Evolutionary conservation across 2,797 vertebrate genomes (phyloP).

Genomic region (Phrynocephalus vlangalii): DNA sequence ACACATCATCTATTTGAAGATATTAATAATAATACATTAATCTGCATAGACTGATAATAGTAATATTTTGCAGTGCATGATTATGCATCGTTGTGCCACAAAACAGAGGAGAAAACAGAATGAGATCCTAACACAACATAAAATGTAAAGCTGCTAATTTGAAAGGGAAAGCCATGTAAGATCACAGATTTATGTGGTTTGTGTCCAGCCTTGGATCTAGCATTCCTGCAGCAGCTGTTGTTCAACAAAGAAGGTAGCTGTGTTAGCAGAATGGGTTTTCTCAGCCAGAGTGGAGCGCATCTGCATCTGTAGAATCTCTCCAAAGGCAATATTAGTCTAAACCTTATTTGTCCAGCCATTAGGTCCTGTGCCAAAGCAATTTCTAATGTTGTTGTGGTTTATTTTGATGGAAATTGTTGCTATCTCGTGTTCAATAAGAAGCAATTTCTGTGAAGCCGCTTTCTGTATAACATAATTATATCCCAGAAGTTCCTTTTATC

Average conservation of each 20-base stretch:
- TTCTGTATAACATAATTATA: slow-evolving; percentile 43
- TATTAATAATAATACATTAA: background rate
- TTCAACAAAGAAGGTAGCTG: background rate
- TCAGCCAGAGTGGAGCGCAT: slow-evolving; percentile 9
- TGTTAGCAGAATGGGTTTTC: slow-evolving; percentile 16
- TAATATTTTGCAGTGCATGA: too few species aligned
- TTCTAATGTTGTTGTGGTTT: slow-evolving; percentile 47
- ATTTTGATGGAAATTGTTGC: slow-evolving; percentile 55
- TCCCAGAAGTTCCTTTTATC: slow-evolving; percentile 46
- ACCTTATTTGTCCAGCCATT: slow-evolving; percentile 35
- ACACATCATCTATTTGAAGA: background rate
- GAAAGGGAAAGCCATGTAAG: slow-evolving; percentile 3
- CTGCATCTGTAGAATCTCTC: slow-evolving; percentile 44
- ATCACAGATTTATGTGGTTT: slow-evolving; percentile 12
- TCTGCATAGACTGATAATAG: too few species aligned
- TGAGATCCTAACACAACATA: background rate
- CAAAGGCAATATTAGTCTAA: slow-evolving; percentile 37
- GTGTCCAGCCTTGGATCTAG: background rate
- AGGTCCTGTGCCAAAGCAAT: slow-evolving; percentile 38
- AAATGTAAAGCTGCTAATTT: slow-evolving; percentile 2
- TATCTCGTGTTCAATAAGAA: slow-evolving; percentile 50
- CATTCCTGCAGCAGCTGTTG: slow-evolving; percentile 14
- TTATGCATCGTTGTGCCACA: background rate
- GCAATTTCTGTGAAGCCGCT: slow-evolving; percentile 39
- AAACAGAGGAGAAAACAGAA: background rate